phyloP scores from a whole-genome alignment of 2,113 vertebrate species.

The Hippocampus comes region DNA sequence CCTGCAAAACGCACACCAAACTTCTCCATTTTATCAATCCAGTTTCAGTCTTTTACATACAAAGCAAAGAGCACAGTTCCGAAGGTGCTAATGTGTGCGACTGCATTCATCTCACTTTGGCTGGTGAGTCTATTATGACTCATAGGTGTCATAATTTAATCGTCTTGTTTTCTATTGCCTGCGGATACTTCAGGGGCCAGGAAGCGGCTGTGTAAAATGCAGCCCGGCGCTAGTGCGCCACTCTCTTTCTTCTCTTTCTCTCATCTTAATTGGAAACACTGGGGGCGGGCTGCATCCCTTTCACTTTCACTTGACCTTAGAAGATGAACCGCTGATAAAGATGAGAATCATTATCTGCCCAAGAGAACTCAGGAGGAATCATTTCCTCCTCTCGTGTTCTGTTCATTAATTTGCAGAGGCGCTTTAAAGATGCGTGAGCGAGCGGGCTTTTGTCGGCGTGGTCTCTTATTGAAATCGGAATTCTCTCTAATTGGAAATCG shows the following conservation, averaged over 20 bases:
- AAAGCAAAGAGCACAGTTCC: conserved; percentile 37
- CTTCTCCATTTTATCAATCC: too few relatives aligned
- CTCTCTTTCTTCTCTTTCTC: conserved; percentile 25
- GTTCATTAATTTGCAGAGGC: conserved; percentile 67
- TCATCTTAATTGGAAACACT: conserved; percentile 74
- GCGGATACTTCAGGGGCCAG: conserved; percentile 64
- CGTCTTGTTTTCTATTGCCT: conserved; percentile 77
- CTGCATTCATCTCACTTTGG: conserved; percentile 74
- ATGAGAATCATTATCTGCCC: conserved; percentile 74
- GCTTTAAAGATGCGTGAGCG: conserved; percentile 49
- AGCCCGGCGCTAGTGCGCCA: conserved; percentile 51
- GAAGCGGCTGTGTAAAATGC: conserved; percentile 57
- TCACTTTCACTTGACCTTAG: conserved; percentile 78
- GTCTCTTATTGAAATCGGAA: conserved; percentile 42
- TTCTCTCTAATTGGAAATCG: conserved; percentile 40
- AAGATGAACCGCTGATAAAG: conserved; percentile 77
- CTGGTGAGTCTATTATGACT: conserved; percentile 75
- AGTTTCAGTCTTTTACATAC: conserved; percentile 11
- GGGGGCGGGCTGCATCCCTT: conserved; percentile 72
- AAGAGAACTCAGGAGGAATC: conserved; percentile 66
- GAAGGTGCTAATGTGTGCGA: conserved; percentile 72
- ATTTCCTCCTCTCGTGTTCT: conserved; percentile 65
- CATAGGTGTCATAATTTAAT: conserved; percentile 82
- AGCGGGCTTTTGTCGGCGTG: conserved; percentile 33
- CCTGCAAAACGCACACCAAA: too few relatives aligned